Conservation (phyloP, 2,797 vertebrate genomes). For the Myotis daubentonii region DNA sequence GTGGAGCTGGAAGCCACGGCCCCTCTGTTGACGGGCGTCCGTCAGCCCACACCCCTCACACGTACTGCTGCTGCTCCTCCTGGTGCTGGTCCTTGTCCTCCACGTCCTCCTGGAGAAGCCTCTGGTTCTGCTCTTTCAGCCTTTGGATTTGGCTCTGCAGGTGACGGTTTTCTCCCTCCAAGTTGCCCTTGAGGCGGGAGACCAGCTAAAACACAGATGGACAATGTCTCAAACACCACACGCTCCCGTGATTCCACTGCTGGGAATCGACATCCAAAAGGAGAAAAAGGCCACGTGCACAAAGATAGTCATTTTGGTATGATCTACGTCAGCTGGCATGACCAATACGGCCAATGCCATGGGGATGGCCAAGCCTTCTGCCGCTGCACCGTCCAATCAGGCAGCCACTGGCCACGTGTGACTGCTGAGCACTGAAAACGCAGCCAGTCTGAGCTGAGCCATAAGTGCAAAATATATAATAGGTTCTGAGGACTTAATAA, state of each 20-base stretch:
- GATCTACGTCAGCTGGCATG: too few relatives aligned
- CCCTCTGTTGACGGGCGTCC: rapidly evolving
- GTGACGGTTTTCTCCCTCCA: conserved; percentile 98
- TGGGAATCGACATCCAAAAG: too few relatives aligned
- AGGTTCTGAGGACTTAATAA: too few relatives aligned
- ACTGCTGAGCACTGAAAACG: rapidly evolving
- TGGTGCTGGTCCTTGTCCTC: conserved; percentile 97
- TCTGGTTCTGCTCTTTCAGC: conserved; percentile 97
- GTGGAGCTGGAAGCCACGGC: too few relatives aligned
- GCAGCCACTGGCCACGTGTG: rapidly evolving
- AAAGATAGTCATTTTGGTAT: too few relatives aligned
- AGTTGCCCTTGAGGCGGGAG: conserved; percentile 95
- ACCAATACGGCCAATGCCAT: too few relatives aligned
- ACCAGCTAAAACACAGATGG: conserved; percentile 88
- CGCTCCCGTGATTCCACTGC: too few relatives aligned
- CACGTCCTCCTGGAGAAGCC: conserved; percentile 95
- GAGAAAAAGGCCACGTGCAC: too few relatives aligned
- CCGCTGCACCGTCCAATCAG: too few relatives aligned
- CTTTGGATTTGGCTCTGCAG: conserved; percentile 97
- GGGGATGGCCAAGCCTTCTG: too few relatives aligned
- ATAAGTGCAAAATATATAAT: too few relatives aligned
- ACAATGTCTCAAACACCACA: background rate
- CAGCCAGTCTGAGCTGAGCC: too few relatives aligned
- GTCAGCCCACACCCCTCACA: conserved; percentile 85
- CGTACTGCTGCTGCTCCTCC: conserved; percentile 97